These are phyloP conservation scores for Rhinolophus sinicus DNA, from an alignment of 2,113 vertebrate genomes.

Conservation along the genomic window DNA sequence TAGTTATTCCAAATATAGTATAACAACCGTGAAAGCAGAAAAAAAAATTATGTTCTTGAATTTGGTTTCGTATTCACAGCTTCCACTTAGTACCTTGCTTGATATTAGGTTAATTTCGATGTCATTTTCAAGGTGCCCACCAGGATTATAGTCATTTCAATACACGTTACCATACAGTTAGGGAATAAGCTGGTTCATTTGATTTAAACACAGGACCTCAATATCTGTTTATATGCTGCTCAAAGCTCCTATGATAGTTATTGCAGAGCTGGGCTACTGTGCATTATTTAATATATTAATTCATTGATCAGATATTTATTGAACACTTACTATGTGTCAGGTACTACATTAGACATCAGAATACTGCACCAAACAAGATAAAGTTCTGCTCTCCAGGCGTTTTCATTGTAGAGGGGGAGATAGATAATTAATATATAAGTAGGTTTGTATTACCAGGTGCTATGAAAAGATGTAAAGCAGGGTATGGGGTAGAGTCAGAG, in stretches of 20 bases:
- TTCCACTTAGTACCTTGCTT: constrained; percentile 11
- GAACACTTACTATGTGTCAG: neutral
- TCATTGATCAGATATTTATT: constrained; percentile 32
- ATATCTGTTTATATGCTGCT: neutral
- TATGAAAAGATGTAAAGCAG: neutral
- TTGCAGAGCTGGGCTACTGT: neutral
- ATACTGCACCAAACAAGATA: neutral
- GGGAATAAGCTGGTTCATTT: constrained; percentile 18
- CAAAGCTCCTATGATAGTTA: neutral
- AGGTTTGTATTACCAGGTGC: neutral
- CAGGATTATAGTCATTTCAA: constrained; percentile 16
- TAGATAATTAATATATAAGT: neutral
- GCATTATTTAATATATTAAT: constrained; percentile 22
- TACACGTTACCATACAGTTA: constrained; percentile 18
- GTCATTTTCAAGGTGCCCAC: constrained; percentile 42
- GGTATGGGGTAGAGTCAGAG: rapidly evolving
- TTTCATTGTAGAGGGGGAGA: neutral
- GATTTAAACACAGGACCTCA: constrained; percentile 34
- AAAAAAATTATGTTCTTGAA: constrained; percentile 49
- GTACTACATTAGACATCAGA: neutral
- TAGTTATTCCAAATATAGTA: constrained; percentile 69
- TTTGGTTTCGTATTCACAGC: constrained; percentile 62
- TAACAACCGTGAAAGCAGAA: constrained; percentile 59
- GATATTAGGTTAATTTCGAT: constrained; percentile 50
- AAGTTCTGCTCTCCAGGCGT: neutral